Percentiles rank a stretch among this genome's conserved stretches.
These are phyloP conservation scores for Cotesia glomerata DNA, from an alignment of 1,140 invertebrate species.

Conservation along the genomic window DNA sequence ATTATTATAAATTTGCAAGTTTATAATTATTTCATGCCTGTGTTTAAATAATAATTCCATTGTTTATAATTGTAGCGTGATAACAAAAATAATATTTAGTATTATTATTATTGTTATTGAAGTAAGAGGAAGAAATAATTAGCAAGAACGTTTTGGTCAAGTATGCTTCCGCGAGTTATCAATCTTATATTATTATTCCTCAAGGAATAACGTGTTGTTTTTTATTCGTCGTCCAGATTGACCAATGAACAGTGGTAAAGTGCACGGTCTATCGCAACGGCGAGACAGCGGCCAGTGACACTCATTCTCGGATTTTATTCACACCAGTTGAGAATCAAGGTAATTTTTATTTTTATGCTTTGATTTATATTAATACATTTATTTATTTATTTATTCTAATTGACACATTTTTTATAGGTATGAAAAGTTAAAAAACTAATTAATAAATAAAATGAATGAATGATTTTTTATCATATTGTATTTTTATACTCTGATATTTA, in stretches of 20 bases:
- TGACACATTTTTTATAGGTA: too few species aligned
- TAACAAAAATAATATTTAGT: too few species aligned
- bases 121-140: not conserved
- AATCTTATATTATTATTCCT: slow-evolving; percentile 10
- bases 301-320: slow-evolving; percentile 29
- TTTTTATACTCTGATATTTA: not conserved
- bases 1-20: too few species aligned
- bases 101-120: too few species aligned
- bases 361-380: not conserved
- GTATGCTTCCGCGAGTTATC: slow-evolving; percentile 8
- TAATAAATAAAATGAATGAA: too few species aligned
- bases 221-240: slow-evolving; percentile 29
- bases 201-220: slow-evolving; percentile 21
- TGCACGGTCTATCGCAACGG: slow-evolving; percentile 30
- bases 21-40: too few species aligned
- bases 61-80: too few species aligned
- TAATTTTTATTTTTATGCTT: slow-evolving; percentile 19
- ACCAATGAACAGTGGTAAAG: slow-evolving; percentile 37
- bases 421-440: too few species aligned
- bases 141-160: not conserved
- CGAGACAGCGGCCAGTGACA: slow-evolving; percentile 34
- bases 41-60: too few species aligned
- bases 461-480: not conserved
- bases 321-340: slow-evolving; percentile 19
- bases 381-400: not conserved